Evolutionary conservation across 1,140 invertebrate genomes (phyloP), one percentile per base, ranked within the genome.

Genomic region (Drosophila setifemur): DNA sequence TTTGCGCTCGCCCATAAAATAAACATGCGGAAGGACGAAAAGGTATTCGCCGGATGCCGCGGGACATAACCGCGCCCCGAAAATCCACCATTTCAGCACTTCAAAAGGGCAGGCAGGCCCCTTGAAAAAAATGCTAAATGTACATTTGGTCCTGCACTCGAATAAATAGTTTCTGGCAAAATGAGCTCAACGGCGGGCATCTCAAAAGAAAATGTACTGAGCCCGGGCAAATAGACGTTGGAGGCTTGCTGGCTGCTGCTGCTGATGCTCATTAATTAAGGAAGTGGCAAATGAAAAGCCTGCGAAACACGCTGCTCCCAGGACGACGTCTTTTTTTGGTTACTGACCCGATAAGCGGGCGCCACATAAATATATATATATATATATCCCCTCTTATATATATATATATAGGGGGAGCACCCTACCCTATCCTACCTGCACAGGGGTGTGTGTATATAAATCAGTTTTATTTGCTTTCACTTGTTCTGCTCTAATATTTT

Each of bases 231-330:
- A 86, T 55, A 85, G 28, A 60, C 40, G 49, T 23, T 43, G 66
- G 31, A 48, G 76, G 25, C 57, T 37, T 54, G 45, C n/a, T n/a
- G n/a, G n/a, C n/a, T n/a, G n/a, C n/a, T n/a, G n/a, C 45, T 44
- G 29, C 61, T 69, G 70, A 68, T 75, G 81, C 81, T 86, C 79
- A 85, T 85, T 85, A 85, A 85, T 85, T 85, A 85, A 86, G 79
- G 85, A 86, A 81, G 72, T 86, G 81, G 79, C 79, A 85, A 85
- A 86, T 85, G 79, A 85, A 85, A 75, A 79, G 81, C 66, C 81
- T 74, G 81, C 73, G 69, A 72, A 86, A 79, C 71, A 85, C 81
- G 69, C 68, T 73, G 73, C 73, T 73, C 60, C 73, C 67, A 73
- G 43, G 43, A 55, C 37, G 63, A 58, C 57, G n/a, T n/a, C n/a